Percentiles rank a stretch among this genome's conserved stretches.
phyloP scores from a whole-genome alignment of 2,797 vertebrate genomes.

The Enteromius paludinosus region DNA sequence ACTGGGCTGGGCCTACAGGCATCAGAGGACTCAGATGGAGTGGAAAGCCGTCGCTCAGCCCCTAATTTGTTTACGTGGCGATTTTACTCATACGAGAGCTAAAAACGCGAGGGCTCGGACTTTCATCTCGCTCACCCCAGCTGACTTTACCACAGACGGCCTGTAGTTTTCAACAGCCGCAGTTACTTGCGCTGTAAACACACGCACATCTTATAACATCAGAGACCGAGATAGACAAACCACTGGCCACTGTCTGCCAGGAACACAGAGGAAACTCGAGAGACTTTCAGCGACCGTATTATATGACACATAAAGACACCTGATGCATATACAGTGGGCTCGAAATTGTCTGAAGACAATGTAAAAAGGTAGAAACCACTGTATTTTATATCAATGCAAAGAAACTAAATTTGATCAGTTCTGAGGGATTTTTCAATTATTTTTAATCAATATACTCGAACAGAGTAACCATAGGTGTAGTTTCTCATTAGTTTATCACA shows the following conservation, averaged over 20 bases:
- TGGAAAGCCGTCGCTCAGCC: constrained; percentile 49
- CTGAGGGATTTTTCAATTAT: not conserved
- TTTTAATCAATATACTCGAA: not conserved
- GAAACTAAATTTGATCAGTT: not conserved
- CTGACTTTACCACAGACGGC: constrained; percentile 50
- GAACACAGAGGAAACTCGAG: not conserved
- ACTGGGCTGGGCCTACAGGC: constrained; percentile 52
- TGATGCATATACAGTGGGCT: not conserved
- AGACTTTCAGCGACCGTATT: not conserved
- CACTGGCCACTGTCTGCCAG: constrained; percentile 42
- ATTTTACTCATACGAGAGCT: constrained; percentile 57
- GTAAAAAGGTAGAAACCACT: not conserved
- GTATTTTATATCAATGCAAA: not conserved
- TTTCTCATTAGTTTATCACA: not conserved
- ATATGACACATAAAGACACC: not conserved
- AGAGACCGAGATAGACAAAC: constrained; percentile 47
- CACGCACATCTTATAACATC: constrained; percentile 31
- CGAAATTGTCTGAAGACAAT: not conserved
- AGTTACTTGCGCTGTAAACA: constrained; percentile 49
- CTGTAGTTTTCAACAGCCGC: constrained; percentile 41
- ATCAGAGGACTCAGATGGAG: constrained; percentile 50
- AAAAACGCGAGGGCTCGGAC: constrained; percentile 44
- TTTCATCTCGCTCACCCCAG: constrained; percentile 48
- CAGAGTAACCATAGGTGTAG: not conserved
- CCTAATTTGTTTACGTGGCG: constrained; percentile 61